Conservation (phyloP, 2,888 invertebrate genomes). For the Melinaea menophilus region DNA sequence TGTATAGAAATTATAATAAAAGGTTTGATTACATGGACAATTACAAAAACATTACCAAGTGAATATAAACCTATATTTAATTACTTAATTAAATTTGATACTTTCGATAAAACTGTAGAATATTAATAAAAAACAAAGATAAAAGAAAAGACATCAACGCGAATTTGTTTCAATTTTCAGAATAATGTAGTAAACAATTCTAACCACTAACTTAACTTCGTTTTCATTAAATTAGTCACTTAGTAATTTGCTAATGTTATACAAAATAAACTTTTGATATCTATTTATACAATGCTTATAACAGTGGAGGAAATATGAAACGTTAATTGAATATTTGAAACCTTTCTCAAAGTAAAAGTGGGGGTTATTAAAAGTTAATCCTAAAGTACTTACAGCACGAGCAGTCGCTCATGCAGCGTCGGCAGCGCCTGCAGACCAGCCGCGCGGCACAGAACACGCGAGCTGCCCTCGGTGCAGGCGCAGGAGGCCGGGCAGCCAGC, state of each 20-base stretch:
- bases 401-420: conserved; percentile 49
- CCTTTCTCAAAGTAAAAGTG: not conserved
- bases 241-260: too few relatives aligned
- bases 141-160: conserved; percentile 33
- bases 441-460: conserved; percentile 52
- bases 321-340: not conserved
- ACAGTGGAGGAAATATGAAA: not conserved
- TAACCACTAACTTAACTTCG: not conserved
- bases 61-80: too few relatives aligned
- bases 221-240: too few relatives aligned
- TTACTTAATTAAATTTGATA: too few relatives aligned
- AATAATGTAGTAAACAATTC: not conserved
- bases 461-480: conserved; percentile 51
- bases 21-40: too few relatives aligned
- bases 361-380: not conserved
- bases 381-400: conserved; percentile 48
- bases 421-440: conserved; percentile 52
- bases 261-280: too few relatives aligned
- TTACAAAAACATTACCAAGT: too few relatives aligned
- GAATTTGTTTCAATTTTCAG: not conserved
- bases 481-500: conserved; percentile 37
- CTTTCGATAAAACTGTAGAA: not conserved
- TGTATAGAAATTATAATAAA: too few relatives aligned
- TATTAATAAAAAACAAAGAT: not conserved
- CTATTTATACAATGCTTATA: too few relatives aligned